Evolutionary conservation across 2,888 invertebrate species (phyloP), one percentile per base, ranked within the genome.

Genomic region (Lamproptera curius): DNA sequence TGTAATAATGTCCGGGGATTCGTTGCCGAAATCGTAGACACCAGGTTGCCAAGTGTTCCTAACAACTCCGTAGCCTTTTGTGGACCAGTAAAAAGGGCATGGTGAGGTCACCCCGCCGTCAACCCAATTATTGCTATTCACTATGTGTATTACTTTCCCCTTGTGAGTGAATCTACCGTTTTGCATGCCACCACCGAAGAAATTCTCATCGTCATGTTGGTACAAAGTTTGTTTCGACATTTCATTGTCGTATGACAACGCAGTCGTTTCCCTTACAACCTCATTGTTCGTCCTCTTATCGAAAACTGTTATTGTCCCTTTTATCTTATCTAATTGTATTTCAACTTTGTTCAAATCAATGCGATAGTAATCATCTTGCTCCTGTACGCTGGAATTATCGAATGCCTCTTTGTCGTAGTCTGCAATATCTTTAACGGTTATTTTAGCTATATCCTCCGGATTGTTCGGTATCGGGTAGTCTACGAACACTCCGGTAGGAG

Each of bases 141-240:
- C 59, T 41, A 87, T 82, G 13, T 70, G 45, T 55, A 86, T 85
- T 9, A 61, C 48, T 62, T 78, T 60, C 23, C 77, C 76, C 66
- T 86, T 86, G 52, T 86, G 86, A 13, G 74, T 68, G 47, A 85
- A 87, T 56, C 78, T 70, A 2, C 86, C 86, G 54, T 86, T 86
- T 54, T 86, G 86, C 85, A 85, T 86, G 20, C 86, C 86, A 16
- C 86, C 86, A 15, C 86, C 86, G 47, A 76, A 87, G 58, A 73
- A 87, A 60, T 71, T 72, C 55, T 87, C 86, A 28, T 78, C 63
- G 37, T 63, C 36, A 26, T 61, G 48, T 58, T 82, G 80, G 17
- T 58, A 33, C 43, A 82, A 58, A 8, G 60, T 68, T 55, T 86
- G 85, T 34, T 52, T 73, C n/a, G 66, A 58, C 55, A 59, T 54